Evolutionary conservation across 2,113 vertebrate species (phyloP).

Genomic region (Circaetus gallicus): DNA sequence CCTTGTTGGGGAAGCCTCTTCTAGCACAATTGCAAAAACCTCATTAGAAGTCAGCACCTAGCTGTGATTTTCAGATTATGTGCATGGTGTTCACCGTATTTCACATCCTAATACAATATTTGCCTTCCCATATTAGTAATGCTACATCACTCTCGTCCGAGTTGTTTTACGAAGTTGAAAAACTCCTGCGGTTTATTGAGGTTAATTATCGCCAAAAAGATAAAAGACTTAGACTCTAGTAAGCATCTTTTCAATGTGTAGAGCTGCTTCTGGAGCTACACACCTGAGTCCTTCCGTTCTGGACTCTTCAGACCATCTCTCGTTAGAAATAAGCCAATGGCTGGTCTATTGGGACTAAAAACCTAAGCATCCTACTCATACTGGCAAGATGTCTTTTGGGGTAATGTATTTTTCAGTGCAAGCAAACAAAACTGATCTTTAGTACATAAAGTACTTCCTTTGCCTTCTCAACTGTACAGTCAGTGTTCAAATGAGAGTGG

Average conservation of each 20-base stretch:
- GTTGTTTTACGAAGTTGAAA: neutral
- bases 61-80: neutral
- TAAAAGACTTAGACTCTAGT: neutral
- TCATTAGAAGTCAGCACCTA: neutral
- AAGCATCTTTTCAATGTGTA: neutral
- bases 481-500: neutral
- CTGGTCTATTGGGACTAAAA: neutral
- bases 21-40: constrained; percentile 22
- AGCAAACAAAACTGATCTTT: neutral
- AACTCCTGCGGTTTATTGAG: neutral
- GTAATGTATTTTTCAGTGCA: neutral
- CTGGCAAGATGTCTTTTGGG: neutral
- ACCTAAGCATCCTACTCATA: neutral
- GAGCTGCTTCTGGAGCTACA: neutral
- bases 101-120: neutral
- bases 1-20: neutral
- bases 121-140: neutral
- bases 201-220: neutral
- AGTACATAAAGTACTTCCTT: neutral
- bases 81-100: neutral
- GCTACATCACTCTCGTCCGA: neutral
- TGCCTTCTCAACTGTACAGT: neutral
- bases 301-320: neutral
- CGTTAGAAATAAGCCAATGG: neutral
- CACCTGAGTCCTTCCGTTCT: neutral